A percentile compares a stretch with the other conserved stretches of the same genome.
phyloP scores from a whole-genome alignment of 2,888 invertebrate species.

The Subacronicta megacephala region DNA sequence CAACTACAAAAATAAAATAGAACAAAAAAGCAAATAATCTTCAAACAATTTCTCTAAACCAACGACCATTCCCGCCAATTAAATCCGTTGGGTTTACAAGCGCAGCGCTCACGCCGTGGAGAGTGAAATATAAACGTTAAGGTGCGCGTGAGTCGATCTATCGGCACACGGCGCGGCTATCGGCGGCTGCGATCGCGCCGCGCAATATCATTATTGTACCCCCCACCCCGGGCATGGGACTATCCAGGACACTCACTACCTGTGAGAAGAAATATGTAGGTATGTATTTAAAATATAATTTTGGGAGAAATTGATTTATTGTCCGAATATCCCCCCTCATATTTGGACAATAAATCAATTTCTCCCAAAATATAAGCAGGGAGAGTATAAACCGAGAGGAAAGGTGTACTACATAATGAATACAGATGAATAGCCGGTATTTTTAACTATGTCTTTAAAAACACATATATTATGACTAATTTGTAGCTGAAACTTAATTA shows the following conservation, averaged over 20 bases:
- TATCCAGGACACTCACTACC: conserved; percentile 28
- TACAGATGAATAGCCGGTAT: too few relatives aligned
- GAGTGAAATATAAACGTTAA: conserved; percentile 71
- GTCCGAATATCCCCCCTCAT: too few relatives aligned
- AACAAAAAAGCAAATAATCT: conserved; percentile 39
- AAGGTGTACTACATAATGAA: too few relatives aligned
- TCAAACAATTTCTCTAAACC: conserved; percentile 60
- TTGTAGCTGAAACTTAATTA: conserved; percentile 29
- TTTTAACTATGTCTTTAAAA: too few relatives aligned
- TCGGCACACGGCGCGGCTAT: conserved; percentile 58
- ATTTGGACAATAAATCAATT: too few relatives aligned
- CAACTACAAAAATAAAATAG: conserved; percentile 7
- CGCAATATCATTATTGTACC: conserved; percentile 80
- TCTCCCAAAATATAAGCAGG: too few relatives aligned
- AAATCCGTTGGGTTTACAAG: conserved; percentile 76
- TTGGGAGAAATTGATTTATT: not conserved
- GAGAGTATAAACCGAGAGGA: too few relatives aligned
- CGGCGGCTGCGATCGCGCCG: conserved; percentile 58
- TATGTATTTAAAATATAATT: too few relatives aligned
- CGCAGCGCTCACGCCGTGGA: conserved; percentile 73
- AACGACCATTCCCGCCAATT: conserved; percentile 76
- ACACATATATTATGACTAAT: conserved; percentile 15
- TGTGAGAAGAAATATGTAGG: not conserved
- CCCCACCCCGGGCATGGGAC: conserved; percentile 56
- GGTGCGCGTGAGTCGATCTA: conserved; percentile 63